Evolutionary conservation across 2,888 invertebrate genomes (phyloP).

Genomic region (Ophion slaviceki): DNA sequence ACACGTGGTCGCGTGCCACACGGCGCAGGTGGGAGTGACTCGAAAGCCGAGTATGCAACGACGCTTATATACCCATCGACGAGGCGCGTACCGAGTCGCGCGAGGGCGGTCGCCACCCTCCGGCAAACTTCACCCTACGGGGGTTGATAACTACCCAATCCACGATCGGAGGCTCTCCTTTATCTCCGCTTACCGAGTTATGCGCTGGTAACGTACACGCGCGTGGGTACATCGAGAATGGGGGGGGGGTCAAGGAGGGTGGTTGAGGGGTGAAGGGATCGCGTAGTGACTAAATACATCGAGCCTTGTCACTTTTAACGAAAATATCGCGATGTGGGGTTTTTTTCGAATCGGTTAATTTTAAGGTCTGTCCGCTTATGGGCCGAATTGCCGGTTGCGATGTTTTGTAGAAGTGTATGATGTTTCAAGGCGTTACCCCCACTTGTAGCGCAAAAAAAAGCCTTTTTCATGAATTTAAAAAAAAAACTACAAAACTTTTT

Average conservation of each 20-base stretch:
- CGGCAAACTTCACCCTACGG: slow-evolving; percentile 29
- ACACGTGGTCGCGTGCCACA: slow-evolving; percentile 76
- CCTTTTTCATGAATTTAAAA: no score
- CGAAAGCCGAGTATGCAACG: slow-evolving; percentile 75
- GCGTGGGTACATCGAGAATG: neutral
- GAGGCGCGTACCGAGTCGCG: slow-evolving; percentile 1
- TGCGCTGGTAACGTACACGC: neutral
- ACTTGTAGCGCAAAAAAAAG: no score
- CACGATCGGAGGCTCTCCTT: slow-evolving; percentile 35
- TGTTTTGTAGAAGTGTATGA: no score
- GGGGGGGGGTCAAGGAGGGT: neutral
- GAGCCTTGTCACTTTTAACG: no score
- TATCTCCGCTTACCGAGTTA: slow-evolving; percentile 8
- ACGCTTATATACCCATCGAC: slow-evolving; percentile 68
- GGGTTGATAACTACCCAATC: slow-evolving; percentile 61
- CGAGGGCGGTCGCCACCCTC: slow-evolving; percentile 62
- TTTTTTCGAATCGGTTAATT: no score
- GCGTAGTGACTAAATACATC: no score
- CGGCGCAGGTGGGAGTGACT: slow-evolving; percentile 79
- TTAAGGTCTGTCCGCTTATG: no score
- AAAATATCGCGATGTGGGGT: no score
- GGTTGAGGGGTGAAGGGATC: no score
- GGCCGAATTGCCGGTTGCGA: no score
- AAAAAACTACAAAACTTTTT: no score
- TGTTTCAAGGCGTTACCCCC: no score